Base-by-base conservation (phyloP, 2,797 vertebrate species). In the Bryconaethiops microstoma region DNA sequence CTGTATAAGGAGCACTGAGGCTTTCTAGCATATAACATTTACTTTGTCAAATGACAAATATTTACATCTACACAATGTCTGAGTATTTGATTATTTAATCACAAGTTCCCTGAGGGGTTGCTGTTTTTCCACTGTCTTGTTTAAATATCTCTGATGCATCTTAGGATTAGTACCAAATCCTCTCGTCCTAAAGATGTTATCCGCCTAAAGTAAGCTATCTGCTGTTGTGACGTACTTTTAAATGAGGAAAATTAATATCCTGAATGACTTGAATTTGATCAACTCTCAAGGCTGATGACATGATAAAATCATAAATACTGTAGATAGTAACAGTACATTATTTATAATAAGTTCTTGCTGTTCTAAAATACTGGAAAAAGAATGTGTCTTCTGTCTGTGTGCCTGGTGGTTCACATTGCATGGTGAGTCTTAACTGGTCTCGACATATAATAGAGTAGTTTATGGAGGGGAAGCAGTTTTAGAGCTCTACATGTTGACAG, bases 401-500 rank as follows among this genome's bases (percentile, higher is more conserved):
- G 21, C 1, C 2, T 57, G 25, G 7, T 57, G 52, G 4, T n/a
- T 73, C 17, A 70, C 23, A 25, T 40, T 48, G 19, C 13, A 12
- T 16, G 5, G 59, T 39, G 7, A 69, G 40, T 39, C 57, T 67
- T 64, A 63, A 78, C 25, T 62, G 50, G 70, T 25, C n/a, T 75
- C 55, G 71, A 78, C 64, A 42, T 74, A 74, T 78, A 74, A 78
- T 78, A 68, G 76, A 78, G 63, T 10, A 29, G 52, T 60, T 78
- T 68, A 78, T 63, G 55, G 54, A 54, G 55, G 35, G 50, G 70
- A 78, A 54, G 63, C 59, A 62, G 40, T 74, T 48, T 69, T 29
- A 80, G 82, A 85, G 87, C 86, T 77, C 85, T 87, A 84, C 88
- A 87, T 79, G 74, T 89, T 90, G 88, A 90, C 77, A 80, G 75